Conservation (phyloP, 2,113 vertebrate genomes). For the Hippolais icterina region DNA sequence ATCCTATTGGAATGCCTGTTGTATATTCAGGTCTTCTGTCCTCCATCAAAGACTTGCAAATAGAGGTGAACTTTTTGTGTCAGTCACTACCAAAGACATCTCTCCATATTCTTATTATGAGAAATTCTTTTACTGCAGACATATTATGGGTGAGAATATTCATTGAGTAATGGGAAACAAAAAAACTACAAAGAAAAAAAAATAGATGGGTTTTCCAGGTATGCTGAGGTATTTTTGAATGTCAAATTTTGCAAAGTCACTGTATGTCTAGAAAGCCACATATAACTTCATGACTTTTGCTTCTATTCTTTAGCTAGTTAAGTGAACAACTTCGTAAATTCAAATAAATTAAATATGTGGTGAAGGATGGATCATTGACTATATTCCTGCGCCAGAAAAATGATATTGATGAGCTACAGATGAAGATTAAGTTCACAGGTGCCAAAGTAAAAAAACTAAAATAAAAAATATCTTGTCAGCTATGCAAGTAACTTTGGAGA, state of each 20-base stretch:
- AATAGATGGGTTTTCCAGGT: not conserved
- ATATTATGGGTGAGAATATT: not conserved
- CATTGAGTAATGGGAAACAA: not conserved
- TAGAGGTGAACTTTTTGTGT: not conserved
- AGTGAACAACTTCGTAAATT: not conserved
- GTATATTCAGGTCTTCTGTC: not conserved
- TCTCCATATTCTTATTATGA: not conserved
- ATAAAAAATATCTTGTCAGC: constrained; percentile 2
- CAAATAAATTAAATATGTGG: not conserved
- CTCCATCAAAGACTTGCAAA: not conserved
- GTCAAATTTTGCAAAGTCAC: not conserved
- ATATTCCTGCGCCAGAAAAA: not conserved
- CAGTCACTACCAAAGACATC: not conserved
- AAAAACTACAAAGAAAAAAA: not conserved
- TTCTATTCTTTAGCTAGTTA: not conserved
- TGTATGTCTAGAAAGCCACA: not conserved
- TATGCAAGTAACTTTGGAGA: constrained; percentile 14
- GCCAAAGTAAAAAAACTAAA: not conserved
- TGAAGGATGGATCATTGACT: not conserved
- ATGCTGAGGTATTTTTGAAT: not conserved
- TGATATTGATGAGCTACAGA: not conserved
- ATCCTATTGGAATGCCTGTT: not conserved
- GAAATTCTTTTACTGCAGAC: not conserved
- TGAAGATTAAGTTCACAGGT: constrained; percentile 34
- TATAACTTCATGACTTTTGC: not conserved